Evolutionary conservation across 2,888 invertebrate species (phyloP), one percentile per base, ranked within the genome.

Genomic region (Isotomurus palustris): DNA sequence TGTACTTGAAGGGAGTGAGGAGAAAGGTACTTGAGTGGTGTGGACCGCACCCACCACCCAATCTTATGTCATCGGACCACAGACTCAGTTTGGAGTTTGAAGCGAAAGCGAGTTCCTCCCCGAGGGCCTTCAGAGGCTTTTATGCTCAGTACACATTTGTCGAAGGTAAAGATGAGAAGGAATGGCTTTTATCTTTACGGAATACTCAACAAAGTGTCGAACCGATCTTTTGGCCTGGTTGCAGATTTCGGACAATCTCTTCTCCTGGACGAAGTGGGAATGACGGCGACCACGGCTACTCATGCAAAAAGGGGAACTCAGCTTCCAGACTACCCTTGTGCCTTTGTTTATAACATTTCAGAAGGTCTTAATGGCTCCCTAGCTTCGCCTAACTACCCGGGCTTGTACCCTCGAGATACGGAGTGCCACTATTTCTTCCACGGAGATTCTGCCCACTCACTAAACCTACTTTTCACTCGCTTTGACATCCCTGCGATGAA

Each of bases 371-470:
- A 62, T 54, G 67, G 67, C 28, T 58, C 54, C 24, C 32, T 61
- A 19, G 29, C 27, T 38, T 90, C 90, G 41, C 92, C 92, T 2
- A 93, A 93, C 76, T 91, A 87, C 73, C 93, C 92, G 0, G 93
- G 92, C 17, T 83, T 84, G 58, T 93, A 93, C 76, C 90, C 92
- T 1, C 82, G 91, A 70, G 86, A 91, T 74, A 87, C 91, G 1
- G 88, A 90, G 74, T 93, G 92, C 75, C 87, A 91, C 76, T 93
- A 91, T 77, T 90, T 88, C 77, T 93, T 93, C 75, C 83, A 90
- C 73, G 92, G 90, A 3, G 82, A 82, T 56, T 79, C 80, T 67
- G 83, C 83, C 61, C 88, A 91, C 73, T 83, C 85, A 72, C 84
- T 91, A 62, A 85, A 86, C 72, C 80, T 93, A 65, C 86, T 87